These are phyloP conservation scores for Calameuta filiformis DNA, from an alignment of 2,888 invertebrate species.

Conservation along the genomic window DNA sequence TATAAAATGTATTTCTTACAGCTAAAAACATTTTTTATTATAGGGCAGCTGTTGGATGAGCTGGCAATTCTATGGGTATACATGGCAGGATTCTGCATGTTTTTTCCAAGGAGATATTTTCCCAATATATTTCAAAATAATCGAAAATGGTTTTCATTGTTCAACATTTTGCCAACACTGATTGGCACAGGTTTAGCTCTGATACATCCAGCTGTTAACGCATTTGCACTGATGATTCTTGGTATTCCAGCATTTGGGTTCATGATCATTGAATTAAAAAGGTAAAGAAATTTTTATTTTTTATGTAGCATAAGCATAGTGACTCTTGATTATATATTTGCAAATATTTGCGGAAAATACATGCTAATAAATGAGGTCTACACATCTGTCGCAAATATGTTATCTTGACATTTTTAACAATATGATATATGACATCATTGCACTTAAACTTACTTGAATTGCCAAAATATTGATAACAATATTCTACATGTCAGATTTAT, in stretches of 20 bases:
- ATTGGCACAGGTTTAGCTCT: conserved; percentile 77
- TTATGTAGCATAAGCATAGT: neutral
- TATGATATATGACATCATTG: neutral
- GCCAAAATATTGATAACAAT: neutral
- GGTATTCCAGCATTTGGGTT: conserved; percentile 77
- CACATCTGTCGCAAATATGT: neutral
- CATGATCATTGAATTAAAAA: conserved; percentile 75
- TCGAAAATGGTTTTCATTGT: conserved; percentile 73
- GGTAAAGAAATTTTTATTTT: conserved; percentile 66
- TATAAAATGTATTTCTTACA: neutral
- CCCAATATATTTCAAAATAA: conserved; percentile 75
- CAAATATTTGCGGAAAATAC: neutral
- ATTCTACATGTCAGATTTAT: neutral
- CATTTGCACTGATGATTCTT: conserved; percentile 82
- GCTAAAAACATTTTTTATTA: conserved; percentile 24
- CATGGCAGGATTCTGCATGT: conserved; percentile 81
- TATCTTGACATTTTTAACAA: neutral
- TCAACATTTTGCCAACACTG: conserved; percentile 71
- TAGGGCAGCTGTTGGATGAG: conserved; percentile 84
- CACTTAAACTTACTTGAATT: neutral
- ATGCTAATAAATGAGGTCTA: too few relatives aligned
- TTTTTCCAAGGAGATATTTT: conserved; percentile 77
- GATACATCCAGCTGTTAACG: conserved; percentile 83
- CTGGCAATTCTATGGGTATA: conserved; percentile 86
- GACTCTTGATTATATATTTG: neutral